These are phyloP conservation scores for Protula sp. DNA, from an alignment of 2,888 invertebrate species.

Conservation along the genomic window DNA sequence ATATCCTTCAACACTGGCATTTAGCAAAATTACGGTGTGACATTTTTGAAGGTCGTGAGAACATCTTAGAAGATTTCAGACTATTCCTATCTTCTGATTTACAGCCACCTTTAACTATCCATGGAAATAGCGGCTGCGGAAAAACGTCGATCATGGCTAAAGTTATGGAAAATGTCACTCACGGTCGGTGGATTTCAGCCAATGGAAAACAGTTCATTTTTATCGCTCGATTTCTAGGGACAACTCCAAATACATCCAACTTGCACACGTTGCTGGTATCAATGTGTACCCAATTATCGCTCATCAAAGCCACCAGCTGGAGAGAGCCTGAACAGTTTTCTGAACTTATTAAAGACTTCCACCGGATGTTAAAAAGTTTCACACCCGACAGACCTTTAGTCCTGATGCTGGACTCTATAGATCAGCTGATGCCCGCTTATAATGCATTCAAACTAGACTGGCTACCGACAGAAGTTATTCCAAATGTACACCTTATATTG, in stretches of 20 bases:
- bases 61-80: neutral
- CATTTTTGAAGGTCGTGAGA: constrained; percentile 9
- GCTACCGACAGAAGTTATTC: constrained; percentile 2
- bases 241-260: constrained; percentile 7
- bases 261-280: constrained; percentile 1
- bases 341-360: constrained; percentile 2
- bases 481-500: constrained; percentile 1
- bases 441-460: constrained; percentile 8
- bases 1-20: constrained; percentile 7
- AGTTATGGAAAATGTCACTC: neutral
- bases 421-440: constrained; percentile 23
- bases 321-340: neutral
- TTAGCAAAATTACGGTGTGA: constrained; percentile 5
- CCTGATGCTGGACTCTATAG: constrained; percentile 27
- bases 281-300: constrained; percentile 1
- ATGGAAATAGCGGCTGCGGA: neutral
- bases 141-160: neutral
- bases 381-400: constrained; percentile 19
- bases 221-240: constrained; percentile 6
- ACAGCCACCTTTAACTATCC: neutral
- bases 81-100: neutral
- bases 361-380: constrained; percentile 2
- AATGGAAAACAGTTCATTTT: neutral
- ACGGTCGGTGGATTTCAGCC: neutral
- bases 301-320: neutral